Evolutionary conservation across 2,113 vertebrate genomes (phyloP), one percentile per base, ranked within the genome.

Genomic region (Sylvicapra grimmia): DNA sequence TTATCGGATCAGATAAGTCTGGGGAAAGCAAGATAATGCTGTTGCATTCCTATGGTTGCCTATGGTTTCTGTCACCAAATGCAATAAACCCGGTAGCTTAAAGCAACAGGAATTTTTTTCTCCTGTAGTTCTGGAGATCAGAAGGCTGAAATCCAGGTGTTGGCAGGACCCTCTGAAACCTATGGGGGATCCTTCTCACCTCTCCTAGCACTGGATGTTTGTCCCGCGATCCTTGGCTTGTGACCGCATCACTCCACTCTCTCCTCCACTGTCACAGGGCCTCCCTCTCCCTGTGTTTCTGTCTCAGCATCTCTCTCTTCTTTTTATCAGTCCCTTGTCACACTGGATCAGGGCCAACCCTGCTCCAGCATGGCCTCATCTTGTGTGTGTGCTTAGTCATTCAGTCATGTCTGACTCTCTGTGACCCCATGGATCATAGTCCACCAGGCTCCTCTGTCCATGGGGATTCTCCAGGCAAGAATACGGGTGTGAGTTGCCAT

Each of bases 1-100:
- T 3, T 6, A 9, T 15, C 13, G 3, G 4, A n/a, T 44, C 40
- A 7, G 61, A 2, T 2, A 29, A 5, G 15, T 33, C 4, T 2
- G 49, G 44, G 87, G 79, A 51, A 80, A 0, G 4, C 0, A 3
- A 16, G 19, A 25, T 2, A 19, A 33, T 25, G 40, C 8, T 1
- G 8, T 58, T 40, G 44, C 29, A 3, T 19, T 21, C 2, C 0
- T 14, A 4, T 19, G 47, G 86, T 44, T 51, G 51, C 51, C 63
- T n/a, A 31, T 11, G 19, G 16, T 23, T 61, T 14, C 54, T 9
- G 16, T 7, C 51, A 19, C 13, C 49, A 51, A 79, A 68, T 1
- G 2, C 65, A 58, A 40, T 25, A 15, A 79, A 47, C 6, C 0
- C 0, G 0, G 12, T 23, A 29, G n/a, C 31, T 89, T 18, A n/a